Base-by-base conservation (phyloP, 2,797 vertebrate genomes). In the Percopsis omiscomaycus region DNA sequence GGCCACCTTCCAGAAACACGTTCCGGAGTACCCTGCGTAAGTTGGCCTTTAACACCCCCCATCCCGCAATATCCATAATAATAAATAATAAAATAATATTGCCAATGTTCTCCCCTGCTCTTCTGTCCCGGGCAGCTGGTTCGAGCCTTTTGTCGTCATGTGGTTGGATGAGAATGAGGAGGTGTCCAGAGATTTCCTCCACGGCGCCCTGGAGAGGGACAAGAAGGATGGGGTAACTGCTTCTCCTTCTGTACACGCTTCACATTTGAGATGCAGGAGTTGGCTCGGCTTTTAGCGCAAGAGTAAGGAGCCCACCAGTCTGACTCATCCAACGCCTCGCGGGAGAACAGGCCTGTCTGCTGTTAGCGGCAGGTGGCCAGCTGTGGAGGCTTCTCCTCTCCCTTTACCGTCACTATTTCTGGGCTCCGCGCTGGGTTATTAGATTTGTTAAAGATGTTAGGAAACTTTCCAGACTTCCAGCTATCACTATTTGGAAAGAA, bases 141-240 rank as follows among this genome's bases (percentile, higher is more conserved):
- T 99, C 2, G 98, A 99, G 77, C 97, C 96, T 1, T 99, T 99
- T 0, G 97, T 99, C 71, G 98, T 98, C 79, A 96, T 98, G 90
- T 99, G 98, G 98, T 88, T 99, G 89, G 98, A 99, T 22, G 97
- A 99, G 89, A 99, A 99, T 0, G 98, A 99, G 64, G 98, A 99
- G 72, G 98, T 99, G 62, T 99, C 97, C 0, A 90, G 96, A 49
- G 98, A 99, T 81, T 99, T 99, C 81, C 89, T 96, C 67, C 97
- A 98, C 0, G 98, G 98, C 2, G 98, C 98, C 0, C 88, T 99
- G 87, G 97, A 99, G 80, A 89, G 97, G 63, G 98, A 99, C 92
- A 99, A 98, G 90, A 99, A 99, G 87, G 97, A 99, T 6, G 97
- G 98, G 94, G 98, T 99, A 88, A 84, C 93, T 64, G 12, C 66